phyloP scores from a whole-genome alignment of 2,113 vertebrate species.

The Catharus fuscescens region DNA sequence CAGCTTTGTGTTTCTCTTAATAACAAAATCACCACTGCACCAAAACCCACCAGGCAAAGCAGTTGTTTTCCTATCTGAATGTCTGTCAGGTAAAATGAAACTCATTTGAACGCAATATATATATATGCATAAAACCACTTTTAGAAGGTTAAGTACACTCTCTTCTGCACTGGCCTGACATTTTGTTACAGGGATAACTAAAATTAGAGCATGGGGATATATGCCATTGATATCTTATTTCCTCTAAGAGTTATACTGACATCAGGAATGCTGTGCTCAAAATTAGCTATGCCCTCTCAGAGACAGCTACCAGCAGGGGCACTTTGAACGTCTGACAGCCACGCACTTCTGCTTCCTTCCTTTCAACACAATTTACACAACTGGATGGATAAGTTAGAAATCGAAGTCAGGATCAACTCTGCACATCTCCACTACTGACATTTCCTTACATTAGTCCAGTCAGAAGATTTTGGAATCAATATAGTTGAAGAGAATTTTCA shows the following conservation, averaged over 20 bases:
- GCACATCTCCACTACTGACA: background rate
- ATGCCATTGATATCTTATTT: conserved; percentile 66
- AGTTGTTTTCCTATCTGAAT: background rate
- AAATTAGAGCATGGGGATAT: conserved; percentile 71
- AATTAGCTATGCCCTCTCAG: conserved; percentile 45
- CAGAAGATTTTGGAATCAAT: background rate
- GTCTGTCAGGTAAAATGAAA: background rate
- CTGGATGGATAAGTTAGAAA: background rate
- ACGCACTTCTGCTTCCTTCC: background rate
- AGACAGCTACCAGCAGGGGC: background rate
- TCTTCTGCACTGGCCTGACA: background rate
- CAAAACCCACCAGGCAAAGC: background rate
- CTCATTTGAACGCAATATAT: background rate
- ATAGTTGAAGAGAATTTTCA: background rate
- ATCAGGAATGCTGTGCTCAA: conserved; percentile 46
- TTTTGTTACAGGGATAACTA: conserved; percentile 57
- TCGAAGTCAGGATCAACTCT: background rate
- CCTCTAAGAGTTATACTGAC: conserved; percentile 33
- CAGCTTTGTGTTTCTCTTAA: background rate
- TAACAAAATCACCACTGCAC: background rate
- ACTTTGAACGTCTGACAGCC: background rate
- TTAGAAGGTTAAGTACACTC: background rate
- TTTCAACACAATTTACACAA: background rate
- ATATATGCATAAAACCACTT: background rate
- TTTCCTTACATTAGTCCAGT: background rate